Conservation (phyloP, 2,888 invertebrate species). For the Caenorhabditis sp. region DNA sequence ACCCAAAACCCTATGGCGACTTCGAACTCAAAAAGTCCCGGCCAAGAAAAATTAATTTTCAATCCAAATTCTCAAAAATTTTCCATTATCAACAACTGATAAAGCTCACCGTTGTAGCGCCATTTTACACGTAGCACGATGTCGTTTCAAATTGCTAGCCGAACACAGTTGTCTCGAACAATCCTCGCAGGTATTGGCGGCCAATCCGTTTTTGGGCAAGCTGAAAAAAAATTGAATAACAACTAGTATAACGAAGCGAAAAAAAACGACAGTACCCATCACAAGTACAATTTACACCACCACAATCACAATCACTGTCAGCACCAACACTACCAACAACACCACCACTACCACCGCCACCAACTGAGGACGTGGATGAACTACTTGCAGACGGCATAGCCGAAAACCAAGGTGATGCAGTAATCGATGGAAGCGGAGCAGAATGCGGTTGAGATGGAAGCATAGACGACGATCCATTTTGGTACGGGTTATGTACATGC, state of each 20-base stretch:
- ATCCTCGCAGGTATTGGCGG: conserved; percentile 41
- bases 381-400: not conserved
- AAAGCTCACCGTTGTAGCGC: conserved; percentile 10
- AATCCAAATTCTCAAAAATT: not conserved
- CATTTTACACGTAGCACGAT: conserved; percentile 55
- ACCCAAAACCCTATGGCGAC: too few species aligned
- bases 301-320: not conserved
- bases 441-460: not conserved
- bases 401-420: conserved; percentile 26
- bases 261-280: not conserved
- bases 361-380: not conserved
- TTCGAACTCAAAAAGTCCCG: too few species aligned
- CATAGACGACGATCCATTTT: not conserved
- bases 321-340: not conserved
- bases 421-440: conserved; percentile 22
- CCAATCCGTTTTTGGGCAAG: conserved; percentile 3
- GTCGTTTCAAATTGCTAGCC: conserved; percentile 57
- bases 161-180: conserved; percentile 54
- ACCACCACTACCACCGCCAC: too few species aligned
- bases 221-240: conserved; percentile 10
- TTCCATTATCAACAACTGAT: not conserved
- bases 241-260: not conserved
- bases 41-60: not conserved
- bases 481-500: not conserved
- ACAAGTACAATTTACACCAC: conserved; percentile 1